Evolutionary conservation across 2,888 invertebrate species (phyloP).

Genomic region (Monopis laevigella): DNA sequence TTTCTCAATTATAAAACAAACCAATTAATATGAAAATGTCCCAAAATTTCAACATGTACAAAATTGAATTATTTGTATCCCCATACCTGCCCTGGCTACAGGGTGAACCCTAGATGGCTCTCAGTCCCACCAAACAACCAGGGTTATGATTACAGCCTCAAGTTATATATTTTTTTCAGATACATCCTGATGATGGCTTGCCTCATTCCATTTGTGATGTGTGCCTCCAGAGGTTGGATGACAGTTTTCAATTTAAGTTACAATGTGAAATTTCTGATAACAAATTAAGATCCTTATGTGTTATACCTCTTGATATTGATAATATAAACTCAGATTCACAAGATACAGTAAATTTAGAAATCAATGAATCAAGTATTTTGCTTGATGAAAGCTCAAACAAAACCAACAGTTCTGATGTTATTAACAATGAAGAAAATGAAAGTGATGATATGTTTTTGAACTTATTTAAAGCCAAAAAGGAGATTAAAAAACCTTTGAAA

Average conservation of each 20-base stretch:
- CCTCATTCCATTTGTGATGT: conserved; percentile 39
- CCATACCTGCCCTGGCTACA: no score
- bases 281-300: conserved; percentile 26
- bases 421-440: not conserved
- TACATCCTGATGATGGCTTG: conserved; percentile 41
- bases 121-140: no score
- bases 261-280: conserved; percentile 31
- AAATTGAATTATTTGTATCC: no score
- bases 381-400: conserved; percentile 13
- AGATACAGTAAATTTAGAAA: conserved; percentile 1
- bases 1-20: no score
- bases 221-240: conserved; percentile 36
- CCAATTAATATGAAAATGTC: no score
- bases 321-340: conserved; percentile 26
- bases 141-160: no score
- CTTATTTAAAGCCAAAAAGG: conserved; percentile 1
- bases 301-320: not conserved
- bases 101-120: no score
- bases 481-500: not conserved
- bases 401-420: conserved; percentile 11
- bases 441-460: not conserved
- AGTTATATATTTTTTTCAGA: conserved; percentile 29
- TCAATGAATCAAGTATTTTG: not conserved
- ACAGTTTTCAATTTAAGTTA: conserved; percentile 36
- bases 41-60: no score